Evolutionary conservation across 2,113 vertebrate species (phyloP), one percentile per base, ranked within the genome.

Genomic region (Menura novaehollandiae): DNA sequence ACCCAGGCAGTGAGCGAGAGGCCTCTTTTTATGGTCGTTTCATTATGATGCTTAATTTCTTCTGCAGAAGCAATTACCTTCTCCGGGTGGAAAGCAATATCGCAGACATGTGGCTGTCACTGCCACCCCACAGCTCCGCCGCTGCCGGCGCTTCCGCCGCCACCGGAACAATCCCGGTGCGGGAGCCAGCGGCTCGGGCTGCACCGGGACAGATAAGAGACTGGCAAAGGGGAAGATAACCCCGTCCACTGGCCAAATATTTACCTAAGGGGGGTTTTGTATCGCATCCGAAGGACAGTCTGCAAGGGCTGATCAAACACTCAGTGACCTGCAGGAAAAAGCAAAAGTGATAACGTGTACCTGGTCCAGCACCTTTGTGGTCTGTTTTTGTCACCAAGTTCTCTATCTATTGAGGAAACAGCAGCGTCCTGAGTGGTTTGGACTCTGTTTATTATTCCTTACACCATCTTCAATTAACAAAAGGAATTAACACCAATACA

Each of bases 31-130:
- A 74, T 11, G 13, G 59, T 12, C 8, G 0, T 91, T 88, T 92
- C 85, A 90, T 82, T 85, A 59, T 4, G 82, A 39, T 46, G 93
- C 62, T 79, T 95, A 82, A 93, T 93, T 95, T 82, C 78, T 82
- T 35, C 83, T 82, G 78, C 91, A 73, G 86, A 75, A 85, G 79
- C 83, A 92, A 93, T 96, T 88, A 56, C 20, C 8, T 78, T 46
- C 74, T 52, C 21, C 0, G 26, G 47, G 74, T 35, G 60, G 88
- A 84, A 88, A 67, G 88, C 77, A 66, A n/a, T 71, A 53, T 52
- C 9, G 0, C 75, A 83, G 91, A 44, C 0, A 13, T 35, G 2
- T 13, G 85, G 35, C 23, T 41, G 85, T 32, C 26, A 3, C 4
- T 88, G 82, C 44, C 5, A 23, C 20, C 32, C 75, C 22, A 23